A percentile compares a stretch with the other conserved stretches of the same genome.
Conservation (phyloP, 2,113 vertebrate genomes). For the Rhinoptilus africanus region DNA sequence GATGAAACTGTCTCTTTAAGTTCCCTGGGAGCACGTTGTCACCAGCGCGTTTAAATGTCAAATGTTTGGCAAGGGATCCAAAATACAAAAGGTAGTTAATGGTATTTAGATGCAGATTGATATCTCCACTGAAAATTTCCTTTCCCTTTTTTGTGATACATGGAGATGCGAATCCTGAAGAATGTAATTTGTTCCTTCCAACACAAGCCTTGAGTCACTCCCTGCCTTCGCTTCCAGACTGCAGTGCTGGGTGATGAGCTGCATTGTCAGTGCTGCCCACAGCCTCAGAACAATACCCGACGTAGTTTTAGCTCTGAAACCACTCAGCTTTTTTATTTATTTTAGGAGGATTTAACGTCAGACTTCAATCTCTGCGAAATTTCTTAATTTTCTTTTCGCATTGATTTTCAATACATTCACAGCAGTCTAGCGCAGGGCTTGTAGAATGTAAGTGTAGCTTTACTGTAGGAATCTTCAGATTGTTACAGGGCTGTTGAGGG, state of each 20-base stretch:
- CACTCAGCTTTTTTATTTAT: not conserved
- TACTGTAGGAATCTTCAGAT: not conserved
- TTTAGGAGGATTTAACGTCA: not conserved
- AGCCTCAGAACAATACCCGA: not conserved
- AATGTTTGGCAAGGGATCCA: not conserved
- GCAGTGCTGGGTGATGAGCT: not conserved
- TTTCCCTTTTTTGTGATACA: not conserved
- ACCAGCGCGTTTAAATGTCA: conserved; percentile 30
- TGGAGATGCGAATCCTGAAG: not conserved
- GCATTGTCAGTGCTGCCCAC: not conserved
- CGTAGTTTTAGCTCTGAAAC: not conserved
- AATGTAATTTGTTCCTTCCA: not conserved
- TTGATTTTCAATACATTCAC: not conserved
- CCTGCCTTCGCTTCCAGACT: not conserved
- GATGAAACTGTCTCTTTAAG: not conserved
- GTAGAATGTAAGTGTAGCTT: not conserved
- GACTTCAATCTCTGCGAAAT: not conserved
- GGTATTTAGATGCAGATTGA: conserved; percentile 27
- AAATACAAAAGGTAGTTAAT: conserved; percentile 34
- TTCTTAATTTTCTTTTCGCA: not conserved
- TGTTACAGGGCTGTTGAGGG: not conserved
- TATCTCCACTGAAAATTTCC: conserved; percentile 32
- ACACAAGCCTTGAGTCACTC: not conserved
- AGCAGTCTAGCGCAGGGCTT: not conserved
- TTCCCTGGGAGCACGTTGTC: not conserved